These are phyloP conservation scores for Scophthalmus maximus DNA, from an alignment of 2,113 vertebrate species.

Conservation along the genomic window DNA sequence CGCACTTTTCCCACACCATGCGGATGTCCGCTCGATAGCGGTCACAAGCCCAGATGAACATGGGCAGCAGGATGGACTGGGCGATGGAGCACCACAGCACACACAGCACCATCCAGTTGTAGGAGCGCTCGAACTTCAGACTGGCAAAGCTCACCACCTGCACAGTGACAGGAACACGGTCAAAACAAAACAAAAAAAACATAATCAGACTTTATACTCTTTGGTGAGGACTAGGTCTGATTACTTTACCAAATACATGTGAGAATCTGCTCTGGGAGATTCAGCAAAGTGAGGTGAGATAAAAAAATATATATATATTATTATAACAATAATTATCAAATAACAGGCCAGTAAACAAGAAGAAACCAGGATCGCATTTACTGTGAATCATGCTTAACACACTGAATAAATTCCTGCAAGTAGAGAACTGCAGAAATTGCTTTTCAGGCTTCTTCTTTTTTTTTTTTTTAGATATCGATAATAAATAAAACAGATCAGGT, in stretches of 20 bases:
- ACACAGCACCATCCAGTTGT: constrained; percentile 92
- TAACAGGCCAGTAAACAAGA: too few relatives aligned
- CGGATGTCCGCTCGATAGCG: constrained; percentile 90
- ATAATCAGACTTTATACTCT: background rate
- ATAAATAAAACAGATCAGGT: too few relatives aligned
- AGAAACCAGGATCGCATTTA: too few relatives aligned
- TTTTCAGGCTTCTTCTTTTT: too few relatives aligned
- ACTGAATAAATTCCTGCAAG: too few relatives aligned
- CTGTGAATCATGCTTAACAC: too few relatives aligned
- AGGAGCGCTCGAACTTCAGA: constrained; percentile 87
- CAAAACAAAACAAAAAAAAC: background rate
- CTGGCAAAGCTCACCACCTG: constrained; percentile 95
- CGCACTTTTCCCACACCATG: constrained; percentile 91
- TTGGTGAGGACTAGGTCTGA: background rate
- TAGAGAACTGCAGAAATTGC: too few relatives aligned
- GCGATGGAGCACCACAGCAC: constrained; percentile 93
- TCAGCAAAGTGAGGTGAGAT: background rate
- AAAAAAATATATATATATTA: too few relatives aligned
- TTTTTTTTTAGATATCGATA: too few relatives aligned
- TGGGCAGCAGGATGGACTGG: constrained; percentile 90
- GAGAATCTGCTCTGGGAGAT: background rate
- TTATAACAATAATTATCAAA: too few relatives aligned
- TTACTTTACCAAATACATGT: background rate
- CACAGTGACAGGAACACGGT: background rate
- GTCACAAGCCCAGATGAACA: constrained; percentile 93